phyloP scores from a whole-genome alignment of 2,113 vertebrate genomes.

The Gymnobelideus leadbeateri region DNA sequence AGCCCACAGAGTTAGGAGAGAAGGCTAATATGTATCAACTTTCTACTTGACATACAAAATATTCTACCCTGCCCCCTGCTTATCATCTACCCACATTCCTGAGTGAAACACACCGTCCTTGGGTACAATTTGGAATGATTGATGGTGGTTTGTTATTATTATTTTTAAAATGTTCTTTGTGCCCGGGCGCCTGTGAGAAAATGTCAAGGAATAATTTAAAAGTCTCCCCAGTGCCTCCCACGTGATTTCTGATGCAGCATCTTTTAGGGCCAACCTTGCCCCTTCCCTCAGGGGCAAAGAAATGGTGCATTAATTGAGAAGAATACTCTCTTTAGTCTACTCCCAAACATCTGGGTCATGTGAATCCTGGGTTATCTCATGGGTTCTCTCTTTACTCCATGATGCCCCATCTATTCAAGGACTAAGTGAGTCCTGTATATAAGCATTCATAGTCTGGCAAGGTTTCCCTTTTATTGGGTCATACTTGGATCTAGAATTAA shows the following conservation, averaged over 20 bases:
- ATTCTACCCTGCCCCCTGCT: background rate
- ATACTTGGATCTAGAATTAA: background rate
- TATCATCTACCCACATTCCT: background rate
- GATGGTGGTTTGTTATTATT: background rate
- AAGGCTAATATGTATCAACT: background rate
- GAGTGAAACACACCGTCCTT: background rate
- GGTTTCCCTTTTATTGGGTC: background rate
- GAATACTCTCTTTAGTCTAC: background rate
- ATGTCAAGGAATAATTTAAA: slow-evolving; percentile 9
- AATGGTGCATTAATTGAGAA: background rate
- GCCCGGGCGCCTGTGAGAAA: background rate
- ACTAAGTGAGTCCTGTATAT: background rate
- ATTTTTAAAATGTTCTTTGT: background rate
- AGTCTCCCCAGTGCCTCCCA: background rate
- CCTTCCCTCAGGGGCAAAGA: background rate
- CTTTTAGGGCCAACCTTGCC: background rate
- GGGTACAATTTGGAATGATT: background rate
- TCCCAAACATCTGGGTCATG: background rate
- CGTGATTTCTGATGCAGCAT: background rate
- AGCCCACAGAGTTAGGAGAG: background rate
- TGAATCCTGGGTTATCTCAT: background rate
- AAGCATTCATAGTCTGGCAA: background rate
- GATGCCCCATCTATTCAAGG: background rate
- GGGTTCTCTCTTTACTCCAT: background rate
- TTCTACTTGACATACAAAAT: background rate